phyloP scores from a whole-genome alignment of 2,888 invertebrate genomes.

The Ophion ventricosus region DNA sequence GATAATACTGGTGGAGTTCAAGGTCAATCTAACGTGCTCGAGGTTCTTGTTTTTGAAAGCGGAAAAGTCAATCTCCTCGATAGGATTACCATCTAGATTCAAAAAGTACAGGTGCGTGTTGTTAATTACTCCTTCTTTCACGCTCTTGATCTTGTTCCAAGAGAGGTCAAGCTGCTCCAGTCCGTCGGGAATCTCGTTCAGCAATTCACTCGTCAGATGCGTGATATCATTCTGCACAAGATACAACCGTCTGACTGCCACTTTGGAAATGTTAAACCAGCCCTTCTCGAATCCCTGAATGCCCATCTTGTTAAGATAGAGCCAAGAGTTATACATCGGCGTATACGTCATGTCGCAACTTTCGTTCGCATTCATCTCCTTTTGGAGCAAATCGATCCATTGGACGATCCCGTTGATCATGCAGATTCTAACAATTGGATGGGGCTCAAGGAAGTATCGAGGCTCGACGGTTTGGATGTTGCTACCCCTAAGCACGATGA shows the following conservation, averaged over 20 bases:
- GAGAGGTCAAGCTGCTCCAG: slow-evolving; percentile 69
- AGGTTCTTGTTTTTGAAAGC: not conserved
- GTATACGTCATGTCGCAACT: not conserved
- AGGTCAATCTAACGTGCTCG: not conserved
- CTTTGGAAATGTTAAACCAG: not conserved
- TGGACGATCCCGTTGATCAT: not conserved
- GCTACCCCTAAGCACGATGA: not conserved
- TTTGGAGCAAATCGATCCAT: not conserved
- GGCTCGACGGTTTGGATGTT: not conserved
- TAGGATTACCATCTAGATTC: not conserved
- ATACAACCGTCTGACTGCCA: slow-evolving; percentile 7
- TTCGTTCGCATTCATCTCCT: not conserved
- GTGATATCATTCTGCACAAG: slow-evolving; percentile 69
- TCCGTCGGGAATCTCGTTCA: slow-evolving; percentile 72
- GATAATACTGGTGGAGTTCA: not conserved
- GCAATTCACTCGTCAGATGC: slow-evolving; percentile 71
- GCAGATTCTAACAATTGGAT: not conserved
- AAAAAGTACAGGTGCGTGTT: not conserved
- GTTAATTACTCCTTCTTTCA: not conserved
- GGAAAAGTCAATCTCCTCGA: not conserved
- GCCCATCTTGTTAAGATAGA: not conserved
- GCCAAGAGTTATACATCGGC: not conserved
- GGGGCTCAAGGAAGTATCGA: not conserved
- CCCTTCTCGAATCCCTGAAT: not conserved
- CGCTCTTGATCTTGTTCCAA: slow-evolving; percentile 66